These are phyloP conservation scores for Tetanocera ferruginea DNA, from an alignment of 2,888 invertebrate genomes.

Conservation along the genomic window DNA sequence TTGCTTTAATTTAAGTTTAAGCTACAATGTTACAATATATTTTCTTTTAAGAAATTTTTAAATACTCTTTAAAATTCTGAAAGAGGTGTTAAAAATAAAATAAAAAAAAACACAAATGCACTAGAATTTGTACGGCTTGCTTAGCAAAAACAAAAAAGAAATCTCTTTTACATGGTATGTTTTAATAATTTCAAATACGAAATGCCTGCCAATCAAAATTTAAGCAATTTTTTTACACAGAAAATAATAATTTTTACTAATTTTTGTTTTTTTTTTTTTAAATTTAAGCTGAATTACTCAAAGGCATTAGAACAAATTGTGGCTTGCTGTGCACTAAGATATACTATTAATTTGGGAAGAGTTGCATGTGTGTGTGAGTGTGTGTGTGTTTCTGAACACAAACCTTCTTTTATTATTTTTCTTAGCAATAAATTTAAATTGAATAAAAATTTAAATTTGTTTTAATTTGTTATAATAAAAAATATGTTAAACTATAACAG, in stretches of 20 bases:
- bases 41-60: neutral
- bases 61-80: neutral
- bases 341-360: constrained; percentile 28
- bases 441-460: constrained; percentile 35
- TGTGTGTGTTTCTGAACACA: constrained; percentile 39
- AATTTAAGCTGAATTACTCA: constrained; percentile 27
- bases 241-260: constrained; percentile 8
- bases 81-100: neutral
- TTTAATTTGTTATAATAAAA: constrained; percentile 35
- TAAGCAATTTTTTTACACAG: neutral
- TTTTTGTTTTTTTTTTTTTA: constrained; percentile 26
- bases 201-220: neutral
- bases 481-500: constrained; percentile 37
- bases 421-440: constrained; percentile 48
- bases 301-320: constrained; percentile 44
- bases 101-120: constrained; percentile 40
- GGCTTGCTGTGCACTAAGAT: constrained; percentile 49
- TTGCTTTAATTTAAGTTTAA: neutral
- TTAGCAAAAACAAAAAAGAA: too few relatives aligned
- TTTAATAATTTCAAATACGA: neutral
- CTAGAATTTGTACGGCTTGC: constrained; percentile 40
- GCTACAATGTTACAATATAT: neutral
- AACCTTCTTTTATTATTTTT: constrained; percentile 41
- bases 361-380: neutral
- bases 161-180: neutral